Conservation (phyloP, 2,113 vertebrate species). For the Myanophis thanlyinensis region DNA sequence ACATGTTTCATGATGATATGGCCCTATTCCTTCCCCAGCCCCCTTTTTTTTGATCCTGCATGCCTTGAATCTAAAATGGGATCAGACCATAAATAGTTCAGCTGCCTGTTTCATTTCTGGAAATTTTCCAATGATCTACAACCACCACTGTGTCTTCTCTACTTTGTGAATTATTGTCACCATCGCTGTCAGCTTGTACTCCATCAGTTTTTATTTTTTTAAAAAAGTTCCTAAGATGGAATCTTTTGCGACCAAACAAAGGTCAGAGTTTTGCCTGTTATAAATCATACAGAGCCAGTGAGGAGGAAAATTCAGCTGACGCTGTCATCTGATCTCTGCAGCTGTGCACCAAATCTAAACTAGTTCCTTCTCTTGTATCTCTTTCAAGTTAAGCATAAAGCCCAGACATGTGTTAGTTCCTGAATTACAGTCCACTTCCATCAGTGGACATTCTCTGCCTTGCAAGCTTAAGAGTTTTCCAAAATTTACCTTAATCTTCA, state of each 20-base stretch:
- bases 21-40: neutral
- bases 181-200: slow-evolving; percentile 22
- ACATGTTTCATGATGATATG: neutral
- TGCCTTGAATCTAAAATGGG: neutral
- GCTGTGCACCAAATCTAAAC: slow-evolving; percentile 72
- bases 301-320: slow-evolving; percentile 70
- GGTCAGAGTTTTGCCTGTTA: slow-evolving; percentile 61
- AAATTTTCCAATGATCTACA: neutral
- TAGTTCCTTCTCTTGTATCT: slow-evolving; percentile 59
- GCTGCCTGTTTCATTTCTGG: neutral
- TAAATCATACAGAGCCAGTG: slow-evolving; percentile 65
- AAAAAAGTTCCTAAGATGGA: slow-evolving; percentile 53
- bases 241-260: slow-evolving; percentile 56
- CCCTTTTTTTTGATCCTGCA: neutral
- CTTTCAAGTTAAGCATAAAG: slow-evolving; percentile 67
- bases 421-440: slow-evolving; percentile 46
- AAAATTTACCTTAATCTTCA: slow-evolving; percentile 54
- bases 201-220: slow-evolving; percentile 45
- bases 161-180: slow-evolving; percentile 8
- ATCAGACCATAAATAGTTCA: neutral
- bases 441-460: slow-evolving; percentile 33
- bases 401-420: slow-evolving; percentile 81
- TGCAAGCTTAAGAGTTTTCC: slow-evolving; percentile 50
- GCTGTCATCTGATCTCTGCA: slow-evolving; percentile 77
- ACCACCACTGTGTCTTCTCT: neutral